phyloP scores from a whole-genome alignment of 2,797 vertebrate species.

The Lacerta bilineata region DNA sequence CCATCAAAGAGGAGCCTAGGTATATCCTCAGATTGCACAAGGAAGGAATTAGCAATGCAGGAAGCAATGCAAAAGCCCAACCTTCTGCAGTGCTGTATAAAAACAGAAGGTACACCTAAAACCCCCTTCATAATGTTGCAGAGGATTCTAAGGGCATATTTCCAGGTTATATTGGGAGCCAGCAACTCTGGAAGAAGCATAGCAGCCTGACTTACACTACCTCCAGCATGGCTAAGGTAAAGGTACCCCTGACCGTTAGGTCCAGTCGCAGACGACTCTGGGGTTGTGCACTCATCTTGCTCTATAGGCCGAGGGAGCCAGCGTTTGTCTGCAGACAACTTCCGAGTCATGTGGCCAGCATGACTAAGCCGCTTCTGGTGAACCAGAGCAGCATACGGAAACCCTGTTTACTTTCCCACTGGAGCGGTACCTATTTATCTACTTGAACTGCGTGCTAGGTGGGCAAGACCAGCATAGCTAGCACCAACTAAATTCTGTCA shows the following conservation, averaged over 20 bases:
- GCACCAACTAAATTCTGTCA: neutral
- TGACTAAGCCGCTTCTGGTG: no score
- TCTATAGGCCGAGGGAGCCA: no score
- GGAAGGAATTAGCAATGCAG: neutral
- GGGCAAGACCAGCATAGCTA: neutral
- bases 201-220: neutral
- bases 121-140: neutral
- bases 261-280: no score
- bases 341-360: no score
- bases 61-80: neutral
- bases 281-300: no score
- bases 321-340: no score
- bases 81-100: neutral
- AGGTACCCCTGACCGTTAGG: no score
- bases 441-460: no score
- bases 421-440: no score
- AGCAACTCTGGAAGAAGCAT: neutral
- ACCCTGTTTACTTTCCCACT: no score
- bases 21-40: neutral
- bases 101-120: neutral
- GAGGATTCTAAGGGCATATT: neutral
- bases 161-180: neutral
- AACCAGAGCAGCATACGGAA: no score
- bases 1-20: neutral
- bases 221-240: neutral